Conservation (phyloP, 2,888 invertebrate species). For the Mimumesa dahlbomi region DNA sequence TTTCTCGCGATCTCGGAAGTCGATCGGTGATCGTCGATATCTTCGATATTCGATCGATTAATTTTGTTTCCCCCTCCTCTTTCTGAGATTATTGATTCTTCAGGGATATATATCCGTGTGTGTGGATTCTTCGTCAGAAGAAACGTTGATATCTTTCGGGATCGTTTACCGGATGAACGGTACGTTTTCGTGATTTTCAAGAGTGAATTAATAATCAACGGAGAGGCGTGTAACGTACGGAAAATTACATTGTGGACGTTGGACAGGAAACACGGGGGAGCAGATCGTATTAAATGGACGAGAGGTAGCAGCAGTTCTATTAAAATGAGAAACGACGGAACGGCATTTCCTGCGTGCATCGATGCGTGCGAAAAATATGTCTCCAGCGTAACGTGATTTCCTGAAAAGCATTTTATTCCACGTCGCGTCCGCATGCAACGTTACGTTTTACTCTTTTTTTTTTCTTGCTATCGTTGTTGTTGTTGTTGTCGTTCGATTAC, state of each 20-base stretch:
- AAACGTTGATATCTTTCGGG: neutral
- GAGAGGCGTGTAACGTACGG: too few species aligned
- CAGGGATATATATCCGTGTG: too few species aligned
- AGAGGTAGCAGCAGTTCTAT: neutral
- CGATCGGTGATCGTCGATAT: conserved; percentile 27
- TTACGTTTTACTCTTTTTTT: neutral
- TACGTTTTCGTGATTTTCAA: too few species aligned
- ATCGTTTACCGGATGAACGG: too few species aligned
- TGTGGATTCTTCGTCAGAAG: neutral
- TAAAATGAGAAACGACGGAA: conserved; percentile 4
- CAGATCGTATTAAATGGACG: neutral
- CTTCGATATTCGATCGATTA: conserved; percentile 38
- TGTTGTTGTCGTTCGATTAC: too few species aligned
- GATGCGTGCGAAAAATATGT: conserved; percentile 24
- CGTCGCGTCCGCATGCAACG: neutral
- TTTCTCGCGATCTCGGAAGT: conserved; percentile 24
- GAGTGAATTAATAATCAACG: too few species aligned
- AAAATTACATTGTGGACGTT: too few species aligned
- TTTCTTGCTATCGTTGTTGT: neutral
- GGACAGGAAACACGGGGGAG: neutral
- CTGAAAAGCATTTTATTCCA: conserved; percentile 12
- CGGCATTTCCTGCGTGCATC: conserved; percentile 19
- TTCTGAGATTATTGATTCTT: conserved; percentile 24
- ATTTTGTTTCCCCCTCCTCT: too few species aligned
- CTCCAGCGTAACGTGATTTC: conserved; percentile 8